Base-by-base conservation (phyloP, 2,797 vertebrate genomes). In the Halcyon leucocephala region DNA sequence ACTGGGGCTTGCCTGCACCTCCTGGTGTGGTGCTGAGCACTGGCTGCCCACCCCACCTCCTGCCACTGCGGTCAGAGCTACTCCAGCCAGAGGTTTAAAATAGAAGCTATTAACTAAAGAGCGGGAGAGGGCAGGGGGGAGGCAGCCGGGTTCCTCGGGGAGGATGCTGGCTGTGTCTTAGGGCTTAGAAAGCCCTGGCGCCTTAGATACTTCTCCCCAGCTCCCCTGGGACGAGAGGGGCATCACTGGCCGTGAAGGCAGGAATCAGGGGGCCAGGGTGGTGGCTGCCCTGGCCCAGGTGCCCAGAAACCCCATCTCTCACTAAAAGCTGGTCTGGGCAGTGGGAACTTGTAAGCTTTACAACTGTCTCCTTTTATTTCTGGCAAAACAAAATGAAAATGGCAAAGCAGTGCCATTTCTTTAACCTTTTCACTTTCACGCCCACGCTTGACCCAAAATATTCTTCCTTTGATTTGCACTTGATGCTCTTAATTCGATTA, bases 1-100 rank as follows among this genome's bases (percentile, higher is more conserved):
- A 0, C 35, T 17, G 49, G 49, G 65, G 51, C 21, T 61, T 35
- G n/a, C 44, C 24, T 3, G 12, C 29, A 39, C 11, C 14, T 67
- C 18, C 60, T 1, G 1, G 51, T 6, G 1, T 2, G 67, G 42
- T 48, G 65, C 79, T 48, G 73, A 91, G 42, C 57, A 67, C 72
- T 19, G 49, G 15, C 57, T 54, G 52, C 39, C 29, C 72, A 31
- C 10, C 12, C 14, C 52, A 15, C 14, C 52, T 90, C 33, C 77
- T 18, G 13, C 54, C 1, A 0, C 62, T 52, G 62, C 0, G 0
- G 55, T 28, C 67, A 17, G 39, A 89, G 65, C 7, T 2, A 10
- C 42, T 86, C 46, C 72, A 67, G 52, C 49, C 73, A 35, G 72
- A 49, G 58, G 25, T 61, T 81, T 85, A 72, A 87, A 92, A 82